Evolutionary conservation across 2,888 invertebrate species (phyloP).

Genomic region (Drosophila eohydei): DNA sequence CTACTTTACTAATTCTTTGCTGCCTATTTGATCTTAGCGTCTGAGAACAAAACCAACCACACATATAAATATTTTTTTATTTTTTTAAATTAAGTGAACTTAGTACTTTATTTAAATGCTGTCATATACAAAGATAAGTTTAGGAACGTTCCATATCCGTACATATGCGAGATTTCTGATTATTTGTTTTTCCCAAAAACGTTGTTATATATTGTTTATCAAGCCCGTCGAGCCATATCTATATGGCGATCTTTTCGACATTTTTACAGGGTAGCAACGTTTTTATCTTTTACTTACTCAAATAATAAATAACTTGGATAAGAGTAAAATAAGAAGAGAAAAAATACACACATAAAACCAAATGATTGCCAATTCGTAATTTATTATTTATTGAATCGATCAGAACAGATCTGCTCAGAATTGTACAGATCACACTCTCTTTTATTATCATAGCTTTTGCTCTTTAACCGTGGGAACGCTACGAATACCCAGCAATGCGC

Average conservation of each 20-base stretch:
- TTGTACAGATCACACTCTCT: conserved; percentile 8
- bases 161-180: not conserved
- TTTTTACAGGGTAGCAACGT: conserved; percentile 42
- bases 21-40: not conserved
- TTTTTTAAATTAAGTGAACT: not conserved
- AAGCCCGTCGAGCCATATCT: conserved; percentile 46
- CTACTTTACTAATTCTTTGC: not conserved
- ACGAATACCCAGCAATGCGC: not conserved
- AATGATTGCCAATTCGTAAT: not conserved
- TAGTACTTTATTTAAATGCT: not conserved
- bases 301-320: conserved; percentile 8
- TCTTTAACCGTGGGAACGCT: conserved; percentile 23
- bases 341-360: not conserved
- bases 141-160: not conserved
- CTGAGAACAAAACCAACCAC: not conserved
- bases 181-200: conserved; percentile 18
- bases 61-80: not conserved
- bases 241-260: conserved; percentile 51
- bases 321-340: not conserved
- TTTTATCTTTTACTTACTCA: conserved; percentile 29
- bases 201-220: conserved; percentile 27
- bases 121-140: conserved; percentile 1
- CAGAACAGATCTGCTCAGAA: not conserved
- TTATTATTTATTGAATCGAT: conserved; percentile 5
- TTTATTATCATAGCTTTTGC: conserved; percentile 15